Base-by-base conservation (phyloP, 2,888 invertebrate genomes). In the Camponotus fellah region DNA sequence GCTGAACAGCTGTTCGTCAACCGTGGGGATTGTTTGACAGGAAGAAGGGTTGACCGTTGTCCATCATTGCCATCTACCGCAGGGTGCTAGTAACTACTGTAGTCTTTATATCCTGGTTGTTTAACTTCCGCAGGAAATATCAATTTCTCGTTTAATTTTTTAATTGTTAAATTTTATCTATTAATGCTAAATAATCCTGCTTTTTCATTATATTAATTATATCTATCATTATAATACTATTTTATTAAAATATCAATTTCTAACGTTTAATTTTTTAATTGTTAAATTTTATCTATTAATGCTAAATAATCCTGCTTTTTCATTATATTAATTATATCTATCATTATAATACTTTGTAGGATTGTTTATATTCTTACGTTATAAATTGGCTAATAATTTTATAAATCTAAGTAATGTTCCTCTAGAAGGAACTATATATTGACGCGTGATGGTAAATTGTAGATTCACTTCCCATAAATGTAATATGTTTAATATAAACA, bases 1-100 rank as follows among this genome's bases (percentile, higher is more conserved):
- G 77, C 77, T 56, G 82, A 90, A 90, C 90, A 91, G 90, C 90
- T 90, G 90, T 88, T 90, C 83, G 60, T 71, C 34, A 74, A 80
- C 56, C 60, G 75, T 85, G 82, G 65, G 69, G 75, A 82, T 82
- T 84, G 82, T 79, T 82, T 66, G 65, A n/a, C 8, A 53, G 37
- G 60, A 53, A 62, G 64, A 58, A 43, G 32, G 53, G 53, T 76
- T 56, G 26, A 21, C 9, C 8, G 5, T 58, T 4, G 34, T 46
- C 10, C n/a, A 46, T 26, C 17, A 32, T 8, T n/a, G 89, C 84
- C 88, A 89, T 87, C 88, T 88, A 56, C 0, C 40, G 83, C 10
- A 26, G 65, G 32, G 9, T 5, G 14, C 3, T 0, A 6, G 10
- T 12, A 83, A 69, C 69, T 53, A 12, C 43, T 49, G 37, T 58